Evolutionary conservation across 2,888 invertebrate species (phyloP).

Genomic region (Lasius platythorax): DNA sequence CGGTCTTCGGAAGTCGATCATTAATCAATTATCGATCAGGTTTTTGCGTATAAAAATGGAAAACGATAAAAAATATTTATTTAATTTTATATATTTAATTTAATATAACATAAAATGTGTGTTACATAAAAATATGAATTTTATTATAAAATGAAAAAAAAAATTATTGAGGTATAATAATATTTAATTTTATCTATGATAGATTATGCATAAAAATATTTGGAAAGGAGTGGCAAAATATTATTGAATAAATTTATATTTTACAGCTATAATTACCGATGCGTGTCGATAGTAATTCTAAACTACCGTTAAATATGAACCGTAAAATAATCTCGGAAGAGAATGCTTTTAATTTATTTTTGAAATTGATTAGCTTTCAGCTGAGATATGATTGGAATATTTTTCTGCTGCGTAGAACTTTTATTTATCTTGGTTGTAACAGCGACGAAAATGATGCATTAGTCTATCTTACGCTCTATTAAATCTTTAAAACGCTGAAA

Average conservation of each 20-base stretch:
- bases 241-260: not conserved
- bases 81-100: not conserved
- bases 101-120: not conserved
- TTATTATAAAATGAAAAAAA: not conserved
- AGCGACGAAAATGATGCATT: conserved; percentile 47
- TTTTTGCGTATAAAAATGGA: not conserved
- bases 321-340: not conserved
- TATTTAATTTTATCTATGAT: not conserved
- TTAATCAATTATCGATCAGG: not conserved
- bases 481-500: conserved; percentile 11
- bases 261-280: not conserved
- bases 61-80: not conserved
- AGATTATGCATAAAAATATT: not conserved
- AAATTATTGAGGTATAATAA: not conserved
- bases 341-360: not conserved
- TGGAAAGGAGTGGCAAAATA: not conserved
- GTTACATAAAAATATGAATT: not conserved
- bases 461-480: conserved; percentile 40
- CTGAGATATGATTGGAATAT: conserved; percentile 19
- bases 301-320: not conserved
- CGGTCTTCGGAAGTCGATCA: conserved; percentile 1
- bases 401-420: conserved; percentile 29
- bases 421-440: conserved; percentile 57
- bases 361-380: conserved; percentile 13
- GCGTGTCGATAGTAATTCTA: too few species aligned